Conservation (phyloP, 1,140 invertebrate species). For the Drosophila setifemur region DNA sequence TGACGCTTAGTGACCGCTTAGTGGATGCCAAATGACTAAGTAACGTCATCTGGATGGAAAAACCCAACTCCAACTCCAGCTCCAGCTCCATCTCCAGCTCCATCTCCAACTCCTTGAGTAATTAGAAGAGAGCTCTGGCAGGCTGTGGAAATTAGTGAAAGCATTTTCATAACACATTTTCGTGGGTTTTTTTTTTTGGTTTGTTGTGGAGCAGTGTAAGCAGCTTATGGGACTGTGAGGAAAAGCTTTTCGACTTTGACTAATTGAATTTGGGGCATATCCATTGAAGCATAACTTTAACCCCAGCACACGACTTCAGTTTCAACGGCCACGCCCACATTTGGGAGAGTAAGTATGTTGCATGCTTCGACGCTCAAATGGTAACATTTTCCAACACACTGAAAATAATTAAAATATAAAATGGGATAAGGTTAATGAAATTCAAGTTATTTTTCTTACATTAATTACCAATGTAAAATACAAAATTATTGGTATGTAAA, state of each 20-base stretch:
- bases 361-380: conserved; percentile 33
- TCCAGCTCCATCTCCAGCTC: neutral
- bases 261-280: conserved; percentile 64
- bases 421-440: no score
- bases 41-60: conserved; percentile 42
- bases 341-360: conserved; percentile 15
- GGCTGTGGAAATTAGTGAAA: conserved; percentile 70
- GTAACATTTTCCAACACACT: conserved; percentile 13
- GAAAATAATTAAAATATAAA: no score
- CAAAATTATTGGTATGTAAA: no score
- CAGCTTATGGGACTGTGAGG: conserved; percentile 35
- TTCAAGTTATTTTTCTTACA: no score
- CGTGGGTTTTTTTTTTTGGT: conserved; percentile 4
- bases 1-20: conserved; percentile 76
- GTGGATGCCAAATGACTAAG: conserved; percentile 68
- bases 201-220: conserved; percentile 39
- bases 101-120: conserved; percentile 11
- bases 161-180: conserved; percentile 61
- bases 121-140: conserved; percentile 29
- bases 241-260: conserved; percentile 44
- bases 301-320: conserved; percentile 37
- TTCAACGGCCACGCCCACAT: conserved; percentile 58
- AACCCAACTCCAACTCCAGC: neutral
- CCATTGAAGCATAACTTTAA: conserved; percentile 58
- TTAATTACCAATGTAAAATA: no score